phyloP scores from a whole-genome alignment of 2,113 vertebrate genomes.

The Cacatua alba region DNA sequence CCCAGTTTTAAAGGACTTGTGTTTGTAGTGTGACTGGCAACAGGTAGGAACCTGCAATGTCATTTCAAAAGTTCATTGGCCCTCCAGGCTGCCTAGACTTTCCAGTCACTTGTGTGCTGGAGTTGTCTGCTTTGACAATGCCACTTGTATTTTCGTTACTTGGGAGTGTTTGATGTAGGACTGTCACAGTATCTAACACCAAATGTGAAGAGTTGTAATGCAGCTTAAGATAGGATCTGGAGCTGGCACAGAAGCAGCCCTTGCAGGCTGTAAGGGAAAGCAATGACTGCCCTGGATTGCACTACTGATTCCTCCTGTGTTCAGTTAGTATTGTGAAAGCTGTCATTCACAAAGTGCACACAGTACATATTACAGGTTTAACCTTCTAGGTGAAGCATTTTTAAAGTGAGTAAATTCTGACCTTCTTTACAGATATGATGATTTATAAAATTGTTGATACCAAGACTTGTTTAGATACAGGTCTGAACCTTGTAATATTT shows the following conservation, averaged over 20 bases:
- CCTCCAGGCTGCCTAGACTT: not conserved
- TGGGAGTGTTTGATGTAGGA: not conserved
- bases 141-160: not conserved
- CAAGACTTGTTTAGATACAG: not conserved
- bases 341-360: not conserved
- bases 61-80: not conserved
- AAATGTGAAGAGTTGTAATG: not conserved
- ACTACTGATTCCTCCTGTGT: fast-evolving
- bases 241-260: not conserved
- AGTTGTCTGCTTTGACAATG: not conserved
- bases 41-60: fast-evolving
- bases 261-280: not conserved
- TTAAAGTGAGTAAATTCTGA: not conserved
- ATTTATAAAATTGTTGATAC: fast-evolving
- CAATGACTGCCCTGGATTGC: not conserved
- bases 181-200: not conserved
- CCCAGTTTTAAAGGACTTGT: not conserved
- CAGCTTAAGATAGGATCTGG: not conserved
- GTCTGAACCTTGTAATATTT: not conserved
- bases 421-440: not conserved
- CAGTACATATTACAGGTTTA: not conserved
- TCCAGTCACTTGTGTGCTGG: not conserved
- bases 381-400: not conserved
- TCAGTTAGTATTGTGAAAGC: not conserved
- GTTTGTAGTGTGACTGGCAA: not conserved